Evolutionary conservation across 2,888 invertebrate genomes (phyloP).

Genomic region (Amphipoea oculea): DNA sequence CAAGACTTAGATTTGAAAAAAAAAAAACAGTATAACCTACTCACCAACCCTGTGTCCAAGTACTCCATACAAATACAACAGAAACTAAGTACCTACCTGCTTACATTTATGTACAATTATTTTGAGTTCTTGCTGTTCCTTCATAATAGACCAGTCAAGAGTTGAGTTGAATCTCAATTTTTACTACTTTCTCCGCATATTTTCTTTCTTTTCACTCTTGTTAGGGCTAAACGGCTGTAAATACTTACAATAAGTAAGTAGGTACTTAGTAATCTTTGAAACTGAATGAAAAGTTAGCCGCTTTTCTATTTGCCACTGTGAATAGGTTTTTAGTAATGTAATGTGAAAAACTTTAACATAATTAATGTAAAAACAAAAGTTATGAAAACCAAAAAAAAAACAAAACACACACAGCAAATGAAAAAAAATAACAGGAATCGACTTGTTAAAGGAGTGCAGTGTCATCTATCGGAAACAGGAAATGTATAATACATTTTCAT

Average conservation of each 20-base stretch:
- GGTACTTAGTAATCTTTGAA: background rate
- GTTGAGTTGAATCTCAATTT: background rate
- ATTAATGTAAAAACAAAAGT: background rate
- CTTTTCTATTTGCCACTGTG: background rate
- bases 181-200: background rate
- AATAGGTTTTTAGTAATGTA: background rate
- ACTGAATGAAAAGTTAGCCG: background rate
- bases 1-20: background rate
- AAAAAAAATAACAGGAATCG: background rate
- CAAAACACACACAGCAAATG: background rate
- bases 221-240: background rate
- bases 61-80: background rate
- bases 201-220: background rate
- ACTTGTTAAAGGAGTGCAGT: background rate
- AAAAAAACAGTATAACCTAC: background rate
- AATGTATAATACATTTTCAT: background rate
- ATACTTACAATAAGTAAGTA: background rate
- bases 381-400: background rate
- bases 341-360: background rate
- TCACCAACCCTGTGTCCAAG: background rate
- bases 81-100: background rate
- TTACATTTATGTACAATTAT: background rate
- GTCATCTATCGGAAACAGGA: conserved; percentile 8
- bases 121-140: background rate
- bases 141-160: background rate